phyloP scores from a whole-genome alignment of 23 tunicate species.

The Trididemnum nubilum region DNA sequence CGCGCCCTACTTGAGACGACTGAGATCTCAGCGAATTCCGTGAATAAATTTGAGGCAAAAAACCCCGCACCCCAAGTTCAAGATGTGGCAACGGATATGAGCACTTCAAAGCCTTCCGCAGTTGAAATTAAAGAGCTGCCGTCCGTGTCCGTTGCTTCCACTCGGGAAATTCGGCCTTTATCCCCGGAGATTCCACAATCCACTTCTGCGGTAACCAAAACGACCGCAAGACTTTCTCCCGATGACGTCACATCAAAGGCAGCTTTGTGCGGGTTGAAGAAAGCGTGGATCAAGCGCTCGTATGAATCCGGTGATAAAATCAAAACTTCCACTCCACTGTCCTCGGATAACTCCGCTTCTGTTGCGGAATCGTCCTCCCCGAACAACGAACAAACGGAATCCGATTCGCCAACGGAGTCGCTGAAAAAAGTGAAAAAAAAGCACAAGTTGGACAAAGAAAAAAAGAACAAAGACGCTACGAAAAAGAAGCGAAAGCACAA shows the following conservation, averaged over 20 bases:
- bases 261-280: constrained; percentile 27
- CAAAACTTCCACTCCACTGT: neutral
- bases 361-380: neutral
- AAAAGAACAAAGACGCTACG: constrained; percentile 38
- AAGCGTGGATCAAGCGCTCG: constrained; percentile 52
- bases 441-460: constrained; percentile 37
- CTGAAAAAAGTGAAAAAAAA: constrained; percentile 47
- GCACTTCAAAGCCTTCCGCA: neutral
- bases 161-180: neutral
- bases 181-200: neutral
- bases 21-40: neutral
- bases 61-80: neutral
- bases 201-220: neutral
- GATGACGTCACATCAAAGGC: neutral
- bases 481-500: constrained; percentile 43
- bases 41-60: neutral
- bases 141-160: neutral
- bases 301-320: constrained; percentile 25
- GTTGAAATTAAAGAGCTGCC: neutral
- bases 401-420: neutral
- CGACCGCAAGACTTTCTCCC: neutral
- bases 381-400: neutral
- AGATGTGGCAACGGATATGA: neutral
- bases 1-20: neutral
- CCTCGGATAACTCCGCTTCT: constrained; percentile 5